Evolutionary conservation across 2,888 invertebrate genomes (phyloP), one percentile per base, ranked within the genome.

Genomic region (Argyra leucocephala): DNA sequence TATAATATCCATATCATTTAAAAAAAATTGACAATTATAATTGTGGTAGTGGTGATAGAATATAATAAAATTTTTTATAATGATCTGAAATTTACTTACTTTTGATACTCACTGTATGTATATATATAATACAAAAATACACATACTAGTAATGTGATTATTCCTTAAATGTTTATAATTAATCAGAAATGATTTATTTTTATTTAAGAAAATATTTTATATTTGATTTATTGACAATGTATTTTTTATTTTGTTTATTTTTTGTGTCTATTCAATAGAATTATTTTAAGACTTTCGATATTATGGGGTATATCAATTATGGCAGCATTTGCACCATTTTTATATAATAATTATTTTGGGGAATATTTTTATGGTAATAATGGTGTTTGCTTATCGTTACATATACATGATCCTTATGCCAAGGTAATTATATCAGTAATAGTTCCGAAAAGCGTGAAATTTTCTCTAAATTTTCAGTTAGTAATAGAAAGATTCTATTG

Each of bases 321-420:
- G 0, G 74, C 84, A 10, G 82, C 84, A 0, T 76, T 80, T 3
- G 76, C 81, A 1, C 85, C 85, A 0, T 70, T 85, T n/a, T 74
- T 79, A 22, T 76, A 80, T n/a, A 72, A 74, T 24, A 70, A 73
- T 1, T 84, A 84, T 70, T 85, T 84, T 71, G 84, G 83, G 0
- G 74, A 75, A 26, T 81, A 83, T 70, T 85, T 84, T 69, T 85
- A 85, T 73, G 83, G 84, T 3, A 82, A 80, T 70, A 85, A 85
- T 69, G 85, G 85, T 7, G 84, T 85, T 22, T 85, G 85, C 69
- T 73, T 85, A 23, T 83, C 84, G 0, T 74, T 85, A 57, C 84
- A 85, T 70, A 84, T 85, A 66, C 85, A 85, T 71, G 83, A 85
- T 70, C 85, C 85, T 0, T 85, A 81, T 70, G 83, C 82, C n/a